These are phyloP conservation scores for Drosophila mimica DNA, from an alignment of 2,888 invertebrate genomes.

Conservation along the genomic window DNA sequence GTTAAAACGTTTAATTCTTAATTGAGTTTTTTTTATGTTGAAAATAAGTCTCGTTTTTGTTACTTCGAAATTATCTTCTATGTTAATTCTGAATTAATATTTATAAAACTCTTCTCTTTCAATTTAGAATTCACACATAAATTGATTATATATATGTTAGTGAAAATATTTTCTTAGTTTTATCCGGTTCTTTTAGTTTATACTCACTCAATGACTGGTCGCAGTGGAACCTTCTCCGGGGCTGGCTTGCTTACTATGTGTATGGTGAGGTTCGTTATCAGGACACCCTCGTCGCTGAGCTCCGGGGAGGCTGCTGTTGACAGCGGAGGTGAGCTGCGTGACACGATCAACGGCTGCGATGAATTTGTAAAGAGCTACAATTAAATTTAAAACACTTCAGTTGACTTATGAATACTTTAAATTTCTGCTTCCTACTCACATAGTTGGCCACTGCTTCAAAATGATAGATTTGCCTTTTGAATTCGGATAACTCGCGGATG, in stretches of 20 bases:
- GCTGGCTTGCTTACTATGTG: constrained; percentile 92
- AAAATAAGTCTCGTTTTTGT: no score
- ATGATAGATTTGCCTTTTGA: constrained; percentile 89
- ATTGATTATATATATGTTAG: not conserved
- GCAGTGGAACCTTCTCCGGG: constrained; percentile 86
- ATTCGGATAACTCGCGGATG: constrained; percentile 90
- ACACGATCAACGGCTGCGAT: constrained; percentile 67
- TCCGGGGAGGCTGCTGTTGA: constrained; percentile 79
- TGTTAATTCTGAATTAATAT: not conserved
- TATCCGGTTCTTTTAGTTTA: not conserved
- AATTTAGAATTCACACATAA: not conserved
- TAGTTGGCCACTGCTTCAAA: constrained; percentile 92
- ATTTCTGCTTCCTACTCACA: constrained; percentile 66
- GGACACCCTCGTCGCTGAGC: constrained; percentile 87
- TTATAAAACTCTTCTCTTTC: not conserved
- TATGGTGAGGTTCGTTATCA: constrained; percentile 93
- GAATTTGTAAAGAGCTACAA: constrained; percentile 82
- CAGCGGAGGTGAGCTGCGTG: constrained; percentile 75
- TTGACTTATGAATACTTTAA: fast-evolving
- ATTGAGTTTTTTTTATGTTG: no score
- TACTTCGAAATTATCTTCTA: no score
- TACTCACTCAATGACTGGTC: constrained; percentile 83
- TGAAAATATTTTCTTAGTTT: not conserved
- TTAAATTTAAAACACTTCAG: not conserved
- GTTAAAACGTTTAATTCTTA: no score